Evolutionary conservation across 1,140 invertebrate species (phyloP), one percentile per base, ranked within the genome.

Genomic region (Metopolophium dirhodum): DNA sequence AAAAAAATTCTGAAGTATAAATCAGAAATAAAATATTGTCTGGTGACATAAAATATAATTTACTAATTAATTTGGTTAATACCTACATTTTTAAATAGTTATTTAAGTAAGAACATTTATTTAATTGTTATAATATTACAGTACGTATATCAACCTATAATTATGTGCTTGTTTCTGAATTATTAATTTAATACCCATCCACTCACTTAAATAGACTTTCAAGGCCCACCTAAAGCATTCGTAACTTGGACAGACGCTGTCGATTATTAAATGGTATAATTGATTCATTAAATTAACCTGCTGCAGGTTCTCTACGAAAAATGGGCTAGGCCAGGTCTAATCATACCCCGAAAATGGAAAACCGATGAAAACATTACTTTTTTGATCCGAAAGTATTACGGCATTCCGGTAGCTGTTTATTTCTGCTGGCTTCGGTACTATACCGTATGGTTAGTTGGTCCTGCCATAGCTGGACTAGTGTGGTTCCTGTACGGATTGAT

Each of bases 341-440:
- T 93, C 35, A 85, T 93, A 41, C 49, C 91, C 4, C 45, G 35
- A 57, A 14, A 85, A 30, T 93, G 82, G 91, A 93, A 57, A 45
- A 26, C n/a, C 0, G 91, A 93, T 35, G 14, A 85, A 85, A 45
- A 23, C 7, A 54, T 93, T 26, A 93, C n/a, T 22, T 20, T 35
- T 45, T 26, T 93, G 11, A 93, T 93, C 22, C 91, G 45, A 37
- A 35, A 54, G 14, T 93, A 93, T 57, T 93, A 93, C 35, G 91
- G 91, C 7, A 85, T 83, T 37, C 91, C 91, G 3, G 91, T 93
- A 22, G 91, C 91, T 7, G 91, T 93, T 41, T 93, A 93, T 57
- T 93, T 93, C 11, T 54, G 82, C 41, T 93, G 91, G 91, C 91
- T 93, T 54, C 77, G 91, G 23, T 93, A 85, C 77, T 93, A 93